Evolutionary conservation across 2,888 invertebrate genomes (phyloP).

Genomic region (Eulithis testata): DNA sequence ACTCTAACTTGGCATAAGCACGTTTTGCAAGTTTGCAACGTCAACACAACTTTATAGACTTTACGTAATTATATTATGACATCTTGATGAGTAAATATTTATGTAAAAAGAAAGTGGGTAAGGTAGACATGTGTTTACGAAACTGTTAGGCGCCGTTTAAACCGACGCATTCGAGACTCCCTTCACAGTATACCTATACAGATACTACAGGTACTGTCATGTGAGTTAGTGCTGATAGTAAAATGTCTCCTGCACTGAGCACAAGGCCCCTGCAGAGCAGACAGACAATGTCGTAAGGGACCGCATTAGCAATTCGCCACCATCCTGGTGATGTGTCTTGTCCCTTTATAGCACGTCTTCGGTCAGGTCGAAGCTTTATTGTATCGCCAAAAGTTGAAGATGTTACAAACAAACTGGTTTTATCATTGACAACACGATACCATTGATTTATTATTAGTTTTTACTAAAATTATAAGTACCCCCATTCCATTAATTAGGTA

Average conservation of each 20-base stretch:
- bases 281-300: no score
- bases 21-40: neutral
- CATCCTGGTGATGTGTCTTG: no score
- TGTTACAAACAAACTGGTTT: neutral
- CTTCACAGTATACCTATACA: no score
- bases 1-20: neutral
- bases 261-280: no score
- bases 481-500: conserved; percentile 11
- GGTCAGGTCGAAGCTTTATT: neutral
- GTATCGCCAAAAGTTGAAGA: neutral
- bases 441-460: neutral
- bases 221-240: no score
- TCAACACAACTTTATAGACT: neutral
- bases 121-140: conserved; percentile 18
- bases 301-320: no score
- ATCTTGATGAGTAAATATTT: conserved; percentile 47
- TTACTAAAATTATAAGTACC: no score
- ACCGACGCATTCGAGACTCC: neutral
- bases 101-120: conserved; percentile 31
- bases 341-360: neutral
- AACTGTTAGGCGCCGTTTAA: conserved; percentile 5
- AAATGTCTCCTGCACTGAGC: no score
- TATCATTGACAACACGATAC: neutral
- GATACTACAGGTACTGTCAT: no score
- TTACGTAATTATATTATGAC: conserved; percentile 25